These are phyloP conservation scores for Aphaenogaster floridana DNA, from an alignment of 1,140 invertebrate species.

Conservation along the genomic window DNA sequence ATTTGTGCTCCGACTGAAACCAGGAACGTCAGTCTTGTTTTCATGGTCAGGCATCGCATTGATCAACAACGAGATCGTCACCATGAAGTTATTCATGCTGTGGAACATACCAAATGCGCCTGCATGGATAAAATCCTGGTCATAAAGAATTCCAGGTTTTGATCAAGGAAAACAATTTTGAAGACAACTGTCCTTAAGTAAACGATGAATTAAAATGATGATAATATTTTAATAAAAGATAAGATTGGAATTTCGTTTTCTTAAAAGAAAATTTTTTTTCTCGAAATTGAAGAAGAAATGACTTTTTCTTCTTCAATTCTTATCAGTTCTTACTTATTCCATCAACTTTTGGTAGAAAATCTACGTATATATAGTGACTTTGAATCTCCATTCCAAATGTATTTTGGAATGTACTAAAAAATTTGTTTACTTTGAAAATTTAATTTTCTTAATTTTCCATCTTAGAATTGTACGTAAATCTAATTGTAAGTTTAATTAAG, in stretches of 20 bases:
- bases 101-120: constrained; percentile 81
- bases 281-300: neutral
- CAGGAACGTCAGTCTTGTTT: constrained; percentile 82
- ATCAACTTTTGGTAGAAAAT: neutral
- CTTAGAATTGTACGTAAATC: neutral
- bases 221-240: neutral
- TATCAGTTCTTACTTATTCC: neutral
- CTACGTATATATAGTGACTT: neutral
- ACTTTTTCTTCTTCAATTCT: neutral
- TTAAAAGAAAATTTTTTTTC: neutral
- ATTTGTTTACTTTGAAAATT: neutral
- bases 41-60: constrained; percentile 82
- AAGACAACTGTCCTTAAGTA: neutral
- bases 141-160: constrained; percentile 12
- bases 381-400: neutral
- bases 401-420: neutral
- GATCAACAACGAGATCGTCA: constrained; percentile 82
- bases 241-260: neutral
- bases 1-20: constrained; percentile 81
- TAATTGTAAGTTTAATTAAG: neutral
- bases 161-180: neutral
- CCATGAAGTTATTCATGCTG: constrained; percentile 82
- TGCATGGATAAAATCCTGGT: constrained; percentile 72
- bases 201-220: neutral
- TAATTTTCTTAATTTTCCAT: neutral